Percentiles rank a stretch among this genome's conserved stretches.
Evolutionary conservation across 92 coral and sea anemone species (phyloP).

Genomic region (Porites evermanni): DNA sequence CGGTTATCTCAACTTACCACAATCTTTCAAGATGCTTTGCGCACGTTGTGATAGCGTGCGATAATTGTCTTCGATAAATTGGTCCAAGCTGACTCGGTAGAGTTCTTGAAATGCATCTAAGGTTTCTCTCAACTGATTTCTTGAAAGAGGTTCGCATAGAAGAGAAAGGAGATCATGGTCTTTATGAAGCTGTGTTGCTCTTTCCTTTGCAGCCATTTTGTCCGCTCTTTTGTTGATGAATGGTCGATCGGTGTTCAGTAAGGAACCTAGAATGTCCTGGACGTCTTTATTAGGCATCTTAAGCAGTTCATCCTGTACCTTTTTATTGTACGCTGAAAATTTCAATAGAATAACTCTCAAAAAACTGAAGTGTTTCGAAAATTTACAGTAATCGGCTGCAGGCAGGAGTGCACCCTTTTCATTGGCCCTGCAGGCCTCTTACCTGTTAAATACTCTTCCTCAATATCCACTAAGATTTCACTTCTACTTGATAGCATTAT

Average conservation of each 20-base stretch:
- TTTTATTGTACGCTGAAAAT: slow-evolving; percentile 58
- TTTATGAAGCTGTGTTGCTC: slow-evolving; percentile 63
- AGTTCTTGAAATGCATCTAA: slow-evolving; percentile 53
- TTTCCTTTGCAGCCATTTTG: slow-evolving; percentile 55
- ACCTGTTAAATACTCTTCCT: slow-evolving; percentile 71
- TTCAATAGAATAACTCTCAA: no score
- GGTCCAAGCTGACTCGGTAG: slow-evolving; percentile 37
- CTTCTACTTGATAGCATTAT: slow-evolving; percentile 75
- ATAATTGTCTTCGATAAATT: slow-evolving; percentile 46
- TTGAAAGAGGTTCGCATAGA: slow-evolving; percentile 70
- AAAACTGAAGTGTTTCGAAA: not conserved
- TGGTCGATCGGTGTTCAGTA: slow-evolving; percentile 65
- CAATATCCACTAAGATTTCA: slow-evolving; percentile 55
- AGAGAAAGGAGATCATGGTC: slow-evolving; percentile 69
- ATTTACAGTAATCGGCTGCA: no score
- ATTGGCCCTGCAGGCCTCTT: not conserved
- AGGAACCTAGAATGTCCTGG: slow-evolving; percentile 46
- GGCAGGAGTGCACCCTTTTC: not conserved
- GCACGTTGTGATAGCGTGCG: not conserved
- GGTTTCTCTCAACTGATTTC: slow-evolving; percentile 79
- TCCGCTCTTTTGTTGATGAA: slow-evolving; percentile 71
- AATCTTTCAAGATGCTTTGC: slow-evolving; percentile 35
- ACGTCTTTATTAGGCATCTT: slow-evolving; percentile 64
- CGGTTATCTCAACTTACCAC: slow-evolving; percentile 50
- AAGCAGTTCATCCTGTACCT: slow-evolving; percentile 63